phyloP scores from a whole-genome alignment of 1,140 invertebrate genomes.

The Lordiphosa clarofinis region DNA sequence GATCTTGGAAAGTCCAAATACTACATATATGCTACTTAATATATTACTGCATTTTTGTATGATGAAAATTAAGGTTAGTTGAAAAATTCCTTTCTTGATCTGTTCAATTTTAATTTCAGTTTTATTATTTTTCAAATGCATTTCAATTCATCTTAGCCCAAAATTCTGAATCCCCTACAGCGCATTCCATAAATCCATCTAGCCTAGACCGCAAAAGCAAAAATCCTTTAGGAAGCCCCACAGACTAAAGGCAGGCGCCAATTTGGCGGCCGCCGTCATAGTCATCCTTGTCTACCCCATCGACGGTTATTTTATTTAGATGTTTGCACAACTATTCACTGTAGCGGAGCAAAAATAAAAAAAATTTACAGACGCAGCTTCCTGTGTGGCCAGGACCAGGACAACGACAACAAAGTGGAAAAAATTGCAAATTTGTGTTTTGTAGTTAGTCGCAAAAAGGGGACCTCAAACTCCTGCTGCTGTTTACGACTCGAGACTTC shows the following conservation, averaged over 20 bases:
- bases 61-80: no score
- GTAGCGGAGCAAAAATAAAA: constrained; percentile 3
- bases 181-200: constrained; percentile 18
- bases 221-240: constrained; percentile 43
- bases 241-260: constrained; percentile 48
- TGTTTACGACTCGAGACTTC: constrained; percentile 50
- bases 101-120: no score
- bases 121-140: no score
- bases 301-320: constrained; percentile 56
- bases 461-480: constrained; percentile 21
- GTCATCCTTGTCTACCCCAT: constrained; percentile 33
- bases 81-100: no score
- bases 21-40: no score
- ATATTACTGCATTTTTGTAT: no score
- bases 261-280: constrained; percentile 28
- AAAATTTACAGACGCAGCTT: constrained; percentile 64
- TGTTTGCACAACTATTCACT: constrained; percentile 57
- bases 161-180: constrained; percentile 19
- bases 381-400: constrained; percentile 46
- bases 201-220: constrained; percentile 7
- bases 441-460: constrained; percentile 40
- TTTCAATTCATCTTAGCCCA: no score
- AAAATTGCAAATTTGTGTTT: constrained; percentile 75
- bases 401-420: constrained; percentile 51
- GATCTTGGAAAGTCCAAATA: no score